These are phyloP conservation scores for Peribatodes rhomboidaria DNA, from an alignment of 2,888 invertebrate genomes.

Conservation along the genomic window DNA sequence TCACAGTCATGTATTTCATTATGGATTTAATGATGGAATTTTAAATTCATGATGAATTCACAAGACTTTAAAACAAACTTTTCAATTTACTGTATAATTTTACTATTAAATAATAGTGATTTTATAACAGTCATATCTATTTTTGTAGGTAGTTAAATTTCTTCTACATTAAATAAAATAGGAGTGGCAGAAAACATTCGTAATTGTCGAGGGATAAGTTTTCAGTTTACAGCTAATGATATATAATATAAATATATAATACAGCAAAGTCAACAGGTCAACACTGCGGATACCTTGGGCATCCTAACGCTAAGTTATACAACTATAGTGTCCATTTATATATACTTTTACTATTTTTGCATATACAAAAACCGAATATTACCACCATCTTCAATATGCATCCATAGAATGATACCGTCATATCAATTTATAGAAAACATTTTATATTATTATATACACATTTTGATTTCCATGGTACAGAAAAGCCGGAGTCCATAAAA, in stretches of 20 bases:
- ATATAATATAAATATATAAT: conserved; percentile 60
- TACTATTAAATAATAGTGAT: conserved; percentile 46
- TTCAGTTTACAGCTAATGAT: conserved; percentile 76
- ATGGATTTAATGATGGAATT: conserved; percentile 55
- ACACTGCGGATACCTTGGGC: conserved; percentile 83
- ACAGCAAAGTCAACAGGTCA: conserved; percentile 79
- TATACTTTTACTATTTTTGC: conserved; percentile 82
- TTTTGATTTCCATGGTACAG: conserved; percentile 68
- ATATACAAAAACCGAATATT: conserved; percentile 76
- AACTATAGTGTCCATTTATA: conserved; percentile 76
- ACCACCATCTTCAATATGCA: conserved; percentile 77
- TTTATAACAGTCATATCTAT: conserved; percentile 51
- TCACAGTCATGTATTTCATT: conserved; percentile 53
- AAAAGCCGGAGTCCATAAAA: conserved; percentile 70
- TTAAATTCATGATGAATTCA: conserved; percentile 56
- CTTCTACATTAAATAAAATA: conserved; percentile 51
- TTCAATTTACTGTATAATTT: conserved; percentile 35
- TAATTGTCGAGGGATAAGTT: conserved; percentile 81
- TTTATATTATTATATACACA: conserved; percentile 64
- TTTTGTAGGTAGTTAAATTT: conserved; percentile 34
- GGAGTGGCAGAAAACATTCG: conserved; percentile 66
- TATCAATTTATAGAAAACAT: conserved; percentile 66
- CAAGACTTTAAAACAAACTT: conserved; percentile 45
- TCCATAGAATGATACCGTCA: conserved; percentile 69
- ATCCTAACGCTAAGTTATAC: conserved; percentile 84